A percentile compares a stretch with the other conserved stretches of the same genome.
Conservation (phyloP, 1,140 invertebrate genomes). For the Agraylea sexmaculata region DNA sequence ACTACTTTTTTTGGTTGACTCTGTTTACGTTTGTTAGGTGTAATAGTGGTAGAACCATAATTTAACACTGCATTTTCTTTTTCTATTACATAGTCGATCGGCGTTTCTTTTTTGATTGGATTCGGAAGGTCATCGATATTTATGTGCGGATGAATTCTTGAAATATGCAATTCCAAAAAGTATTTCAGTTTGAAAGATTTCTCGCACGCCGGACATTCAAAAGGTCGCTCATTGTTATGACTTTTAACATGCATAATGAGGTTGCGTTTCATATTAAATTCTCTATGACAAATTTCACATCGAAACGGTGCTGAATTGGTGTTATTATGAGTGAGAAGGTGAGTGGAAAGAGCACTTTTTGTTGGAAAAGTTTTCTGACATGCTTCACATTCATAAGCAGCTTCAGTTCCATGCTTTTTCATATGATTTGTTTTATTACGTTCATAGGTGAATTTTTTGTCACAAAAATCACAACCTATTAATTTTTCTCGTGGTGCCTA, state of each 20-base stretch:
- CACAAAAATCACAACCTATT: conserved; percentile 20
- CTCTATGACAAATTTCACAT: conserved; percentile 19
- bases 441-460: conserved; percentile 21
- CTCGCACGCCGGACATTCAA: conserved; percentile 20
- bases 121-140: conserved; percentile 16
- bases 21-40: conserved; percentile 20
- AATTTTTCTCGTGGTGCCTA: conserved; percentile 19
- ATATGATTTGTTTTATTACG: conserved; percentile 21
- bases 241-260: conserved; percentile 21
- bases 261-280: conserved; percentile 21
- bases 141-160: conserved; percentile 17
- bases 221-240: conserved; percentile 20
- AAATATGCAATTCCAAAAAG: conserved; percentile 19
- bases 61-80: conserved; percentile 2
- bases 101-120: conserved; percentile 12
- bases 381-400: conserved; percentile 15
- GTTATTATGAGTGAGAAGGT: conserved; percentile 12
- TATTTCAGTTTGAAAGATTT: conserved; percentile 21
- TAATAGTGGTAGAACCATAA: neutral
- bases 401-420: conserved; percentile 18
- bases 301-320: conserved; percentile 12
- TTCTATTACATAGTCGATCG: conserved; percentile 1
- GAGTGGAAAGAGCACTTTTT: conserved; percentile 12
- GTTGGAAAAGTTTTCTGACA: conserved; percentile 14
- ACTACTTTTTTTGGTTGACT: conserved; percentile 21